Evolutionary conservation across 2,888 invertebrate species (phyloP).

Genomic region (Coelopa pilipes): DNA sequence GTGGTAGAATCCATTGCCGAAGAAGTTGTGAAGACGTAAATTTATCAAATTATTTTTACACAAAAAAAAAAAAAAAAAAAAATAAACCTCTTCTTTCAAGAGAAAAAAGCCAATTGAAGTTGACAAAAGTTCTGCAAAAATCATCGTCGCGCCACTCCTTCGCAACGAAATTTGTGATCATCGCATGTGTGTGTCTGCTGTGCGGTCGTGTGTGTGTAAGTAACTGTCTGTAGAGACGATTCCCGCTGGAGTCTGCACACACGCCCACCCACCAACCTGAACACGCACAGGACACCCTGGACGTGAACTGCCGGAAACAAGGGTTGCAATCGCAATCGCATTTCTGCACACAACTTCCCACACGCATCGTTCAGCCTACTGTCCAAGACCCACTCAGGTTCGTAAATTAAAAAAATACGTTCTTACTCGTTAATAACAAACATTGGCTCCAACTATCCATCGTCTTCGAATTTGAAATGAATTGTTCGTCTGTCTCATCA

Average conservation of each 20-base stretch:
- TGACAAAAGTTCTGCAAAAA: conserved; percentile 17
- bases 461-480: too few relatives aligned
- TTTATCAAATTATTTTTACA: not conserved
- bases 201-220: conserved; percentile 8
- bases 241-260: conserved; percentile 29
- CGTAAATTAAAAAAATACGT: too few relatives aligned
- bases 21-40: not conserved
- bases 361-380: too few relatives aligned
- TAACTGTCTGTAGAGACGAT: conserved; percentile 12
- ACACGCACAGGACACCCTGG: not conserved
- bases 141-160: conserved; percentile 46
- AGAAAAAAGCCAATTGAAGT: not conserved
- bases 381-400: too few relatives aligned
- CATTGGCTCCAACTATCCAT: too few relatives aligned
- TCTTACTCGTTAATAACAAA: too few relatives aligned
- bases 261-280: not conserved
- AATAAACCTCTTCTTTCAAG: not conserved
- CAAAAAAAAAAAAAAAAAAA: not conserved
- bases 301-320: not conserved
- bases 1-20: not conserved
- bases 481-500: too few relatives aligned
- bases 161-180: conserved; percentile 42
- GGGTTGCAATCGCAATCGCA: not conserved
- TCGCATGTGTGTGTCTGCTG: conserved; percentile 21
- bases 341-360: not conserved